Base-by-base conservation (phyloP, 2,797 vertebrate genomes). In the Anomalospiza imberbis region DNA sequence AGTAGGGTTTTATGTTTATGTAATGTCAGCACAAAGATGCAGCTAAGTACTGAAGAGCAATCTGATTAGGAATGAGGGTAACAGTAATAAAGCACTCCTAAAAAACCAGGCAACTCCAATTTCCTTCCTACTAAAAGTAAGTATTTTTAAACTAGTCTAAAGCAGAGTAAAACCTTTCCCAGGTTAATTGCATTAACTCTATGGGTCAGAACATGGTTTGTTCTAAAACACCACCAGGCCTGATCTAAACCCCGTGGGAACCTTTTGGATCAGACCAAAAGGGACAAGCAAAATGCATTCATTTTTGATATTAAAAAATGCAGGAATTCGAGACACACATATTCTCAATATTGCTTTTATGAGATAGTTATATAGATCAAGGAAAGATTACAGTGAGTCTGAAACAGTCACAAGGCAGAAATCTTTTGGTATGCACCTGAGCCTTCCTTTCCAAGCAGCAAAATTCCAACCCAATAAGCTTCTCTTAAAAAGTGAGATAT, bases 301-400 rank as follows among this genome's bases (percentile, higher is more conserved):
- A 14, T 70, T 74, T 48, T 38, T 50, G 38, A 20, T 48, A 58
- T 19, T 36, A 4, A 62, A 62, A 88, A 68, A 29, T 4, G 7
- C 17, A 65, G 14, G 10, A 78, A 38, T n/a, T 44, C 5, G 1
- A 72, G 42, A 31, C 51, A 62, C 2, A 0, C 1, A 2, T 9
- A 6, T 67, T 86, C 45, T 79, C n/a, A 87, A 2, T 28, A n/a
- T 47, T 62, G 55, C 10, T 86, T 89, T 51, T 85, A 38, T 75
- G 34, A 74, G 28, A 18, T 32, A 21, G 32, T 58, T 48, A 10
- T 16, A 18, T 2, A 73, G 55, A 55, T n/a, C 31, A 71, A 55
- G 53, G 36, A 72, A 54, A 66, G 36, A 18, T 15, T 57, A 1
- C 7, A 26, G 17, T 2, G 3, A 78, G 9, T 17, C 48, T 65